These are phyloP conservation scores for Eidolon helvum DNA, from an alignment of 2,113 vertebrate species.

Conservation along the genomic window DNA sequence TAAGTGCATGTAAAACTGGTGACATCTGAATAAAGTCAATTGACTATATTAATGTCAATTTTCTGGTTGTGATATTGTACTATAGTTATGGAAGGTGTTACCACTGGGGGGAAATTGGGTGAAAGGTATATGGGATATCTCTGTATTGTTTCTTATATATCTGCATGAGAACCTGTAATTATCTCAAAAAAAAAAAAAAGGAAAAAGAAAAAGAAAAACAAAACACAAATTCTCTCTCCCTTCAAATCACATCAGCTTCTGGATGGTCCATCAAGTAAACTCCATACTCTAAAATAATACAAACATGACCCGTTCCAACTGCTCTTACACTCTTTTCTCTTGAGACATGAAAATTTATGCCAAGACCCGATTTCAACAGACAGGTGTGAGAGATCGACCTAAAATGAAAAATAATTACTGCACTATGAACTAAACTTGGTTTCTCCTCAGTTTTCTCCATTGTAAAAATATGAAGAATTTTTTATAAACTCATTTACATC, in stretches of 20 bases:
- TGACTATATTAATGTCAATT: background rate
- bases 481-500: background rate
- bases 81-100: background rate
- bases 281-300: background rate
- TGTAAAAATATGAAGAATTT: conserved; percentile 8
- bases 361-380: background rate
- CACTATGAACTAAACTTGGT: background rate
- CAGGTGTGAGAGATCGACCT: background rate
- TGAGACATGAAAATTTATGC: background rate
- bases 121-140: background rate
- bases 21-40: background rate
- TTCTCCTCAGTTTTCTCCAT: conserved; percentile 37
- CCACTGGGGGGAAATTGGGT: background rate
- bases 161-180: background rate
- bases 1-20: background rate
- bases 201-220: background rate
- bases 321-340: background rate
- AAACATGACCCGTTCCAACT: background rate
- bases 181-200: background rate
- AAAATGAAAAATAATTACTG: background rate
- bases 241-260: background rate
- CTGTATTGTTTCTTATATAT: conserved; percentile 21
- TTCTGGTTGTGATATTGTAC: background rate
- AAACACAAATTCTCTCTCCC: background rate
- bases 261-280: background rate